Evolutionary conservation across 2,888 invertebrate genomes (phyloP).

Genomic region (Halictus quadricinctus): DNA sequence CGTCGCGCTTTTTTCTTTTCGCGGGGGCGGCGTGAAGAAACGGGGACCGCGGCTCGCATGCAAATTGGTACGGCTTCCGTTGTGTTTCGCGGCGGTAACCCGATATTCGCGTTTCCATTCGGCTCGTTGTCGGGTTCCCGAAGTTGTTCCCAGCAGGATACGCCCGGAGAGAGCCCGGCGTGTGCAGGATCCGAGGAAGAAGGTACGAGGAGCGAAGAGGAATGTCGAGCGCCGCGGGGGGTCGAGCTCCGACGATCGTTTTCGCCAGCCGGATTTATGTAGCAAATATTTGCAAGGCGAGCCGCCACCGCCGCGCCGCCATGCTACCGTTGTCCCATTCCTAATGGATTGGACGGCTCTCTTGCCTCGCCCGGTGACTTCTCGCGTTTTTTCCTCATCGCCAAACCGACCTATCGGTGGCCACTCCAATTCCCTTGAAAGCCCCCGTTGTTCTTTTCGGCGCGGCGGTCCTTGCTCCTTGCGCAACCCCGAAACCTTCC

Average conservation of each 20-base stretch:
- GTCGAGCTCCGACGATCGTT: constrained; percentile 58
- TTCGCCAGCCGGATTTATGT: constrained; percentile 71
- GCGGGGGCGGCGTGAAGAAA: not conserved
- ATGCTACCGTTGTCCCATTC: constrained; percentile 17
- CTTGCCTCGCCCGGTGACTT: constrained; percentile 31
- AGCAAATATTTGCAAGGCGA: constrained; percentile 75
- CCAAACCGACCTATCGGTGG: constrained; percentile 42
- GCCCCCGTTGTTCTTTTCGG: constrained; percentile 50
- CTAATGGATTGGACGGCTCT: constrained; percentile 73
- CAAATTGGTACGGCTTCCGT: constrained; percentile 39
- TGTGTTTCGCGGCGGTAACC: constrained; percentile 15
- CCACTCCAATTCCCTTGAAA: constrained; percentile 68
- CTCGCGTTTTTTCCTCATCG: constrained; percentile 51
- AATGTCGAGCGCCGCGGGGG: constrained; percentile 56
- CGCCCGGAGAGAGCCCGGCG: not conserved
- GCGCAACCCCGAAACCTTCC: not conserved
- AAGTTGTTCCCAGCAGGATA: constrained; percentile 36
- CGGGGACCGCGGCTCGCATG: not conserved
- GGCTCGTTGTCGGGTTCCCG: constrained; percentile 38
- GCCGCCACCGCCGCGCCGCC: constrained; percentile 23
- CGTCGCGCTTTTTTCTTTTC: not conserved
- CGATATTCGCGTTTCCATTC: constrained; percentile 52
- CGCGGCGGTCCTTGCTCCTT: constrained; percentile 7
- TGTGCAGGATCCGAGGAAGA: not conserved
- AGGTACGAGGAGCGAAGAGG: constrained; percentile 47